Evolutionary conservation across 2,888 invertebrate genomes (phyloP), one percentile per base, ranked within the genome.

Genomic region (Aphrophora alni): DNA sequence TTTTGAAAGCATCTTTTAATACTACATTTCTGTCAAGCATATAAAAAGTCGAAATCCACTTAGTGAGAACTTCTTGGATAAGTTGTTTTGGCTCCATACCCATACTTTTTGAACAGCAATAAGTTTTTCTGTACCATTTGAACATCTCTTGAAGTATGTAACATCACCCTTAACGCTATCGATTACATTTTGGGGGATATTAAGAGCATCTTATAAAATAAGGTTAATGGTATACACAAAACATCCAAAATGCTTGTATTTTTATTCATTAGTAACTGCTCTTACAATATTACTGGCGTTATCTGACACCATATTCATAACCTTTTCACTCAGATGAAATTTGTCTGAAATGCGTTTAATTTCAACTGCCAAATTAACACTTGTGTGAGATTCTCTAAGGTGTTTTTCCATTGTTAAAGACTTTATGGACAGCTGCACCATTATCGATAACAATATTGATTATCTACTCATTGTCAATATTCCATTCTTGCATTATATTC

Each of bases 41-140:
- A 44, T n/a, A n/a, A n/a, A n/a, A n/a, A n/a, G n/a, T n/a, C n/a
- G n/a, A n/a, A n/a, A n/a, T n/a, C n/a, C n/a, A n/a, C n/a, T n/a
- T n/a, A n/a, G n/a, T n/a, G n/a, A n/a, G n/a, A n/a, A n/a, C n/a
- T n/a, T n/a, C n/a, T 44, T 74, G 74, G 24, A 74, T 28, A 26
- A 74, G 28, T 74, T 74, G 27, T 28, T 74, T 74, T 1, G 74
- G 74, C n/a, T 74, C 38, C 28, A 10, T 4, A n/a, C 74, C 74
- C 12, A 38, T 24, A 28, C 33, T 27, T 27, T 33, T 74, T 74
- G 74, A 26, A 24, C 27, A 2, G n/a, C 27, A 74, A 7, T 74
- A 17, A 74, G 33, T 28, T 74, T 74, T 33, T 74, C 27, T 2
- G 28, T 7, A 28, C 28, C 33, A 33, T 27, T 2, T 14, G 74